Evolutionary conservation across 2,888 invertebrate species (phyloP), one percentile per base, ranked within the genome.

Genomic region (Machimus atricapillus): DNA sequence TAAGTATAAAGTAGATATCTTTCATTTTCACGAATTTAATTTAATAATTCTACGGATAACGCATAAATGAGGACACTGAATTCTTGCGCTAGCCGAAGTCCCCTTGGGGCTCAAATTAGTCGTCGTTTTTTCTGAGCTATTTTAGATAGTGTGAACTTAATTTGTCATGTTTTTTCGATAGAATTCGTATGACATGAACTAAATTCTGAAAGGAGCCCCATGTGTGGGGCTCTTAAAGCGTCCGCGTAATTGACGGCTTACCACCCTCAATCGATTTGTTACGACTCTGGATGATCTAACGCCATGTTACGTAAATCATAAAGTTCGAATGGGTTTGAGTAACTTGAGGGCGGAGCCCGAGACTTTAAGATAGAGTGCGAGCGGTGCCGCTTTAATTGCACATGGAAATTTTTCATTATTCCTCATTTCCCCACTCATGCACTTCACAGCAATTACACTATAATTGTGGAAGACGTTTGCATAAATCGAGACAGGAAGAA

Each of bases 331-430:
- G 12, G 3, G 19, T 66, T 66, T 19, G 23, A 27, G 23, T 66
- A 66, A 66, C 8, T 66, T 66, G 52, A 52, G n/a, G 52, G 52
- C 52, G 19, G n/a, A n/a, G 5, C 52, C 8, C 27, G 12, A 4
- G 78, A 46, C 40, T 78, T 78, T 78, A 78, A 78, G 43, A 19
- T 12, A 12, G 23, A 78, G 40, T 40, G 78, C 12, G 78, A 43
- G 37, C 1, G 4, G n/a, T 78, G 23, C 78, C 40, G 12, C 52
- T 81, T 81, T 81, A 81, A 81, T 81, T 81, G 56, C 81, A 52
- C 81, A 81, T 81, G 81, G 81, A 81, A 81, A 56, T 81, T 81
- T 81, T 81, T 81, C 56, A 81, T 81, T 81, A 81, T 81, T 52
- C 27, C 56, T 81, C 81, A 81, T 81, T 81, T 81, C 81, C 81